phyloP scores from a whole-genome alignment of 2,797 vertebrate species.

The Tinamus major region DNA sequence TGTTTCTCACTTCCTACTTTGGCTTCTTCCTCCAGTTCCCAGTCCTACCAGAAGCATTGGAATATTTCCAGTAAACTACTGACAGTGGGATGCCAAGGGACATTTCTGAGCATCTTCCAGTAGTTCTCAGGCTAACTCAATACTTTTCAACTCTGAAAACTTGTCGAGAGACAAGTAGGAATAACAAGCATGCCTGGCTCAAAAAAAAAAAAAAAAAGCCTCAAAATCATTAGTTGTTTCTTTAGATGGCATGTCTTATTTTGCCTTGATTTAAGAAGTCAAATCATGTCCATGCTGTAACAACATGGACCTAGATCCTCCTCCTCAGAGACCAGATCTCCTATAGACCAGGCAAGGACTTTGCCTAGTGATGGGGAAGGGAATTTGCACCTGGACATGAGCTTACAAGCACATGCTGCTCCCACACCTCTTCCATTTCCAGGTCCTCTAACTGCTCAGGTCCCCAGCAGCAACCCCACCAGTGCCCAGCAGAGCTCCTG shows the following conservation, averaged over 20 bases:
- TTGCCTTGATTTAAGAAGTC: neutral
- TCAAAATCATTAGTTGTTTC: neutral
- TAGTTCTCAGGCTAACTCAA: neutral
- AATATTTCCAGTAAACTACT: neutral
- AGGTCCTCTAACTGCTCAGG: neutral
- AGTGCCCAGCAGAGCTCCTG: neutral
- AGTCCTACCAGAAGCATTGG: neutral
- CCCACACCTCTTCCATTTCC: neutral
- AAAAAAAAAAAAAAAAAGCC: fast-evolving
- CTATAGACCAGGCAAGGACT: neutral
- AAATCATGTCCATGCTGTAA: neutral
- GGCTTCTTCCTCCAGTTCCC: neutral
- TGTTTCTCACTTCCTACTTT: neutral
- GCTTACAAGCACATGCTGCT: neutral
- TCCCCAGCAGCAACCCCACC: neutral
- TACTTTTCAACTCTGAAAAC: neutral
- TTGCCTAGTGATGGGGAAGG: fast-evolving
- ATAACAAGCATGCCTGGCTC: neutral
- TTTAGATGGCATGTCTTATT: neutral
- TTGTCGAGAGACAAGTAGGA: neutral
- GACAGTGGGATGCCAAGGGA: neutral
- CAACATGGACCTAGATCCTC: neutral
- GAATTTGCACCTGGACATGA: fast-evolving
- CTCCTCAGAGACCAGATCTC: neutral
- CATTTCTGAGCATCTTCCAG: neutral